A percentile compares a stretch with the other conserved stretches of the same genome.
These are phyloP conservation scores for Chrysina gloriosa DNA, from an alignment of 2,888 invertebrate species.

Conservation along the genomic window DNA sequence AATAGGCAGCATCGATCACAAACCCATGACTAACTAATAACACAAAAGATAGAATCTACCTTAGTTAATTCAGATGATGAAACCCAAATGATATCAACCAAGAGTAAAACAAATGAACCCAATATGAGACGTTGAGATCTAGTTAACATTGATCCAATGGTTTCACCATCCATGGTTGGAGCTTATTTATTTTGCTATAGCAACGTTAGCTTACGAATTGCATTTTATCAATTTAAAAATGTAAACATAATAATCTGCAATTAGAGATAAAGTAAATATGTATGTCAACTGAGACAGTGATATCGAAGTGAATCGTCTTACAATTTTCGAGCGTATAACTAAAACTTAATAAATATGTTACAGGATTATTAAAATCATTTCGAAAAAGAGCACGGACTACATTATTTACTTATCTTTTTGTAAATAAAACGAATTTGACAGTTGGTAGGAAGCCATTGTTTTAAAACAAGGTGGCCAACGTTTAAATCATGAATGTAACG, in stretches of 20 bases:
- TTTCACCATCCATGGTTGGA: slow-evolving; percentile 55
- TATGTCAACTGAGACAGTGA: background rate
- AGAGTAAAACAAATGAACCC: slow-evolving; percentile 86
- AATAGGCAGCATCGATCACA: background rate
- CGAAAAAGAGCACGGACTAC: slow-evolving; percentile 26
- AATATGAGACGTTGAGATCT: slow-evolving; percentile 81
- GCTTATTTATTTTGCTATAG: slow-evolving; percentile 36
- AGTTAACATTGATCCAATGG: slow-evolving; percentile 67
- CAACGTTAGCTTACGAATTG: slow-evolving; percentile 31
- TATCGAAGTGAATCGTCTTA: background rate
- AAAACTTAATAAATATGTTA: slow-evolving; percentile 27
- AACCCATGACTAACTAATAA: background rate
- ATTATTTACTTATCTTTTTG: slow-evolving; percentile 33
- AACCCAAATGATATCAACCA: slow-evolving; percentile 97
- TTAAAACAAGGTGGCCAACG: background rate
- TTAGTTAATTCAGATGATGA: slow-evolving; percentile 94
- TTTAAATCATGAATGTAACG: no score
- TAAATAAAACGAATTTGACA: slow-evolving; percentile 43
- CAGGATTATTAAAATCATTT: slow-evolving; percentile 26
- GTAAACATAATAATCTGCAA: slow-evolving; percentile 32
- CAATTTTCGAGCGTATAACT: slow-evolving; percentile 17
- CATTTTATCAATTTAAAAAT: slow-evolving; percentile 33
- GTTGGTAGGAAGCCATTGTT: slow-evolving; percentile 18
- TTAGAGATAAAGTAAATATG: slow-evolving; percentile 2
- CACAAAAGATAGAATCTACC: slow-evolving; percentile 68